Conservation (phyloP, 2,888 invertebrate genomes). For the Melitaea athalia region DNA sequence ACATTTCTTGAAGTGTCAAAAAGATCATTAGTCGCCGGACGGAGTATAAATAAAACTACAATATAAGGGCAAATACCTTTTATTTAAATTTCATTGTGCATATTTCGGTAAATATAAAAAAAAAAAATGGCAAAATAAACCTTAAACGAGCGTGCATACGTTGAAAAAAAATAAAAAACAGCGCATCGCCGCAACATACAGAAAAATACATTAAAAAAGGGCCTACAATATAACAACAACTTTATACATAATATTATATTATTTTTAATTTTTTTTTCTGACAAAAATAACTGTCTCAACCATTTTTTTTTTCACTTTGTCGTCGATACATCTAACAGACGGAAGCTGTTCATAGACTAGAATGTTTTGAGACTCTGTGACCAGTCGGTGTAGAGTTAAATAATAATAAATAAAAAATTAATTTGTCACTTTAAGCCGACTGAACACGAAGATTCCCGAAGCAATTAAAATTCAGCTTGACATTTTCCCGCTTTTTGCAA, state of each 20-base stretch:
- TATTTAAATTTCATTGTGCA: slow-evolving; percentile 80
- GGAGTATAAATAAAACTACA: slow-evolving; percentile 71
- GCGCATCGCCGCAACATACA: slow-evolving; percentile 46
- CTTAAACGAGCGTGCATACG: slow-evolving; percentile 63
- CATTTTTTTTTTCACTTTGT: slow-evolving; percentile 32
- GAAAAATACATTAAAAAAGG: slow-evolving; percentile 45
- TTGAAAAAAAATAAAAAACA: slow-evolving; percentile 44
- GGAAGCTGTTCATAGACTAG: slow-evolving; percentile 72
- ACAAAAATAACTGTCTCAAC: slow-evolving; percentile 66
- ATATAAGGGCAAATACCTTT: slow-evolving; percentile 75
- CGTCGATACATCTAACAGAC: slow-evolving; percentile 57
- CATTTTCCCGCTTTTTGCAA: slow-evolving; percentile 35
- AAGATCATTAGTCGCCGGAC: too few relatives aligned
- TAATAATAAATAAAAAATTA: slow-evolving; percentile 26
- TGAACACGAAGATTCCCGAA: slow-evolving; percentile 48
- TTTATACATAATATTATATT: slow-evolving; percentile 55
- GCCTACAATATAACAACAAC: slow-evolving; percentile 53
- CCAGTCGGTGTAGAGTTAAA: slow-evolving; percentile 25
- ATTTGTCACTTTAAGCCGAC: slow-evolving; percentile 38
- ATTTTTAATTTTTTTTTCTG: slow-evolving; percentile 44
- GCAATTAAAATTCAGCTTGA: slow-evolving; percentile 47
- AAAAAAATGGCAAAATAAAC: slow-evolving; percentile 71
- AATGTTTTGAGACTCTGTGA: slow-evolving; percentile 49
- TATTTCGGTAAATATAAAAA: slow-evolving; percentile 74
- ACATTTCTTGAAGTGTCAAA: too few relatives aligned